Percentiles rank a stretch among this genome's conserved stretches.
phyloP scores from a whole-genome alignment of 2,888 invertebrate genomes.

The Andrena minutula region DNA sequence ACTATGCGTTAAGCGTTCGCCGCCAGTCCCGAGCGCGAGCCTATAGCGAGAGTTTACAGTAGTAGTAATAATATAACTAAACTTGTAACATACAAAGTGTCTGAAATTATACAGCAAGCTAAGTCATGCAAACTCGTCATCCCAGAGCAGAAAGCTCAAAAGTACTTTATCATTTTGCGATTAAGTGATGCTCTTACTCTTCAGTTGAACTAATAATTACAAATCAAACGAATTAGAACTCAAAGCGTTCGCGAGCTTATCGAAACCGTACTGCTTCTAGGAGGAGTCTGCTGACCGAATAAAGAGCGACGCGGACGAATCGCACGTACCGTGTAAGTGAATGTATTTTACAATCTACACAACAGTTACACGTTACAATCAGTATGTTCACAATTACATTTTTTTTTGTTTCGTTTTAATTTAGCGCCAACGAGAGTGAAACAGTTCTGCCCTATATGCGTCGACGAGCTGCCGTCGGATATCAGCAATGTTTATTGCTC shows the following conservation, averaged over 20 bases:
- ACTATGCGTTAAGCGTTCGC: no score
- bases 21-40: no score
- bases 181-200: no score
- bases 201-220: not conserved
- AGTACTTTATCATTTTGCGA: no score
- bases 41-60: no score
- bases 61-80: no score
- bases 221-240: not conserved
- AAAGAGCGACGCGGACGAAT: conserved; percentile 19
- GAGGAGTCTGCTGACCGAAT: conserved; percentile 24
- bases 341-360: conserved; percentile 56
- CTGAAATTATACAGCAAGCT: no score
- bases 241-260: not conserved
- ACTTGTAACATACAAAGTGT: no score
- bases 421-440: conserved; percentile 37
- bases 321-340: conserved; percentile 49
- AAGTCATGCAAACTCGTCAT: no score
- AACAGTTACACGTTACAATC: conserved; percentile 46
- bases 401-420: not conserved
- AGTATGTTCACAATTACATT: conserved; percentile 38
- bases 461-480: conserved; percentile 75
- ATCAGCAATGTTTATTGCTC: conserved; percentile 77
- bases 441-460: conserved; percentile 77
- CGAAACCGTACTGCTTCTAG: conserved; percentile 14
- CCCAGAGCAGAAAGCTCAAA: no score